phyloP scores from a whole-genome alignment of 35 echinoderm and acorn worm genomes.

The Heliocidaris erythrogramma region DNA sequence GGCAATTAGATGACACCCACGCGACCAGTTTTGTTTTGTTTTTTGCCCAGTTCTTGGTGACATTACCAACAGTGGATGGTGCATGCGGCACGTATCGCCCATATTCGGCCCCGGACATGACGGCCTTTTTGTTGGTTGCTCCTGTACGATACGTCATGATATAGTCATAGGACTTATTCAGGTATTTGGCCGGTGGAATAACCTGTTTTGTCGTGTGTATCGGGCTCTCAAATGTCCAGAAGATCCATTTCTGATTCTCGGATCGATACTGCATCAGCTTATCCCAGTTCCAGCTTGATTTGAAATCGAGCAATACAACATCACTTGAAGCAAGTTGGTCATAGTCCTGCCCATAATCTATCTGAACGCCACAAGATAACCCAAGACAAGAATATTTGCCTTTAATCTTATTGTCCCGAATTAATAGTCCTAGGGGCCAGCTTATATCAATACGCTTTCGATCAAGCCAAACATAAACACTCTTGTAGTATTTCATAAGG shows the following conservation, averaged over 20 bases:
- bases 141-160: background rate
- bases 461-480: too few relatives aligned
- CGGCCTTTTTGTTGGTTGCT: background rate
- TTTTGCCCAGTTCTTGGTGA: background rate
- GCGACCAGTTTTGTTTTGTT: background rate
- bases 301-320: too few relatives aligned
- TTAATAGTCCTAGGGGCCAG: too few relatives aligned
- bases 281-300: too few relatives aligned
- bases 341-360: too few relatives aligned
- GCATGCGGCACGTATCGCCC: background rate
- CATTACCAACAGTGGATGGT: background rate
- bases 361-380: too few relatives aligned
- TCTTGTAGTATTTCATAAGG: too few relatives aligned
- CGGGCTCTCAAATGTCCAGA: background rate
- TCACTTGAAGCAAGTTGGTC: too few relatives aligned
- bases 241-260: background rate
- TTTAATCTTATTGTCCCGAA: too few relatives aligned
- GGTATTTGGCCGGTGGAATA: background rate
- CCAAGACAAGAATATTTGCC: too few relatives aligned
- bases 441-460: too few relatives aligned
- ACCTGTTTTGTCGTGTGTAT: background rate
- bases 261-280: too few relatives aligned
- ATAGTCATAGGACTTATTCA: background rate
- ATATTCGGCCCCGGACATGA: background rate
- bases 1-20: background rate